These are phyloP conservation scores for Philypnodon macrostomus DNA, from an alignment of 2,797 vertebrate species.

Conservation along the genomic window DNA sequence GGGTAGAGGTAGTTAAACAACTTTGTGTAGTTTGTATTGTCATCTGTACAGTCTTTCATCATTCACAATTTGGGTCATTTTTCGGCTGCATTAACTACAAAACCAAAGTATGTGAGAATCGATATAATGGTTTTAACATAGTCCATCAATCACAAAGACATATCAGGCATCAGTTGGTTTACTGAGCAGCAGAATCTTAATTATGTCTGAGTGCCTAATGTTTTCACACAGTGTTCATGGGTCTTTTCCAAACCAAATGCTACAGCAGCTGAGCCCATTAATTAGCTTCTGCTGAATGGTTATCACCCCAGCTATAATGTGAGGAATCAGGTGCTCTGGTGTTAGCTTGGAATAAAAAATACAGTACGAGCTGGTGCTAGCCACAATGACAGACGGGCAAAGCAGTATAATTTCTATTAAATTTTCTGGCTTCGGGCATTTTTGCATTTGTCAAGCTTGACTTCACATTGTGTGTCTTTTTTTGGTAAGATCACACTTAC, in stretches of 20 bases:
- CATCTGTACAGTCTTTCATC: too few species aligned
- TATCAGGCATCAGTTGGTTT: not conserved
- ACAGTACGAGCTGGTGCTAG: not conserved
- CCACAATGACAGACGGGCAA: not conserved
- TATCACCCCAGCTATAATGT: constrained; percentile 7
- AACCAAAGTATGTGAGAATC: not conserved
- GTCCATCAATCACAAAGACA: not conserved
- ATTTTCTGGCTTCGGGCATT: not conserved
- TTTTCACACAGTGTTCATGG: constrained; percentile 15
- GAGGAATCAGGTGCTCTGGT: constrained; percentile 4
- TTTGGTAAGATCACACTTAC: too few species aligned
- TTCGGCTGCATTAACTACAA: too few species aligned
- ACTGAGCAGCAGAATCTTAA: constrained; percentile 16
- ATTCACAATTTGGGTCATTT: too few species aligned
- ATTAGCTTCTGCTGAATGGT: constrained; percentile 18
- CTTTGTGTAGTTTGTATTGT: too few species aligned
- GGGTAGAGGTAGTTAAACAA: too few species aligned
- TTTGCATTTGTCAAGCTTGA: too few species aligned
- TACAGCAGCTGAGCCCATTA: constrained; percentile 25
- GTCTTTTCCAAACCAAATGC: constrained; percentile 26
- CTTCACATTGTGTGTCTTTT: too few species aligned
- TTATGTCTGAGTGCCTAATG: constrained; percentile 1
- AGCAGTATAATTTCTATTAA: constrained; percentile 4
- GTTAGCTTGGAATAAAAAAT: constrained; percentile 8
- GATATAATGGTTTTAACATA: not conserved